phyloP scores from a whole-genome alignment of 2,113 vertebrate genomes.

The Hydropotes inermis region DNA sequence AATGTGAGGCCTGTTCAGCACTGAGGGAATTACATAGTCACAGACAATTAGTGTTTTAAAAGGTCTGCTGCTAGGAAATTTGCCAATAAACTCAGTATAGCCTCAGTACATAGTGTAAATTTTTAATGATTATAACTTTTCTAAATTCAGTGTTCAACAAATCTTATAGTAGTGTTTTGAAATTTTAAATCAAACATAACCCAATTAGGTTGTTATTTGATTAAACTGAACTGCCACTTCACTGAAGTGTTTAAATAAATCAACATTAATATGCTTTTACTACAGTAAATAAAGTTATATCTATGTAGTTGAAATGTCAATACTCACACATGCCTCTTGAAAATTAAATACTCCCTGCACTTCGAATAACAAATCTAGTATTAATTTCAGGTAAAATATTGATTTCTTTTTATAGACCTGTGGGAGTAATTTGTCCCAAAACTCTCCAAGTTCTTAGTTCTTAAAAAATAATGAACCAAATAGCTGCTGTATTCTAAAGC shows the following conservation, averaged over 20 bases:
- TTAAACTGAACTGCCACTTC: constrained; percentile 77
- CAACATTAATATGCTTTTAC: constrained; percentile 78
- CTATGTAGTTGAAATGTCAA: constrained; percentile 74
- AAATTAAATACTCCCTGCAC: constrained; percentile 59
- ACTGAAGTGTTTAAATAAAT: constrained; percentile 81
- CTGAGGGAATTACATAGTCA: constrained; percentile 67
- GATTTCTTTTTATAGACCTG: constrained; percentile 54
- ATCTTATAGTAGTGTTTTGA: constrained; percentile 64
- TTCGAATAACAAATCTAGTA: constrained; percentile 44
- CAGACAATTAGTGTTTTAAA: constrained; percentile 77
- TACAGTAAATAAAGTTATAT: constrained; percentile 78
- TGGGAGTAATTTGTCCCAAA: not conserved
- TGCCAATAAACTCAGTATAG: constrained; percentile 53
- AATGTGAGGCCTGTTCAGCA: not conserved
- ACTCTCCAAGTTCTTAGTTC: constrained; percentile 23
- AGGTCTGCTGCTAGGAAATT: constrained; percentile 66
- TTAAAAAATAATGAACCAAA: constrained; percentile 36
- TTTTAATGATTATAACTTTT: constrained; percentile 78
- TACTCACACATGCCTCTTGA: constrained; percentile 60
- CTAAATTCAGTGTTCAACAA: constrained; percentile 77
- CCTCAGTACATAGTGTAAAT: constrained; percentile 68
- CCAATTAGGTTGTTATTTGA: constrained; percentile 77
- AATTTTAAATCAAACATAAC: constrained; percentile 81
- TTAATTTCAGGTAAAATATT: constrained; percentile 60
- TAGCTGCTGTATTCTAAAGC: constrained; percentile 47